Evolutionary conservation across 2,797 vertebrate species (phyloP).

Genomic region (Ctenopoma kingsleyae): DNA sequence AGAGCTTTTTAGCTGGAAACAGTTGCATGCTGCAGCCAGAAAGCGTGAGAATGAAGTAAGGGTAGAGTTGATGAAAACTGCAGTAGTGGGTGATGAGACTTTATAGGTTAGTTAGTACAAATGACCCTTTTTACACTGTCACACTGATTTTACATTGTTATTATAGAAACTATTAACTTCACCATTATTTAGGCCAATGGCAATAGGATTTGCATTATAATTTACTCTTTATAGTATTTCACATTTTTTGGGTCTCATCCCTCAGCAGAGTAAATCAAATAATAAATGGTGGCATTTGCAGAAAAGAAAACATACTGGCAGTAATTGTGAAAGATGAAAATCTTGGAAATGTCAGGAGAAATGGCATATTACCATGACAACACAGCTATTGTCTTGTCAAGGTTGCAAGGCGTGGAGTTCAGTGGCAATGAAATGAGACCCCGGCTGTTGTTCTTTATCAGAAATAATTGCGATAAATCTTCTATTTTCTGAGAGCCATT

Average conservation of each 20-base stretch:
- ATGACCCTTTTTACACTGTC: no score
- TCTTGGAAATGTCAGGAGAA: conserved; percentile 70
- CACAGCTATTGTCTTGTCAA: conserved; percentile 62
- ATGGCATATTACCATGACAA: conserved; percentile 73
- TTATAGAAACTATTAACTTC: no score
- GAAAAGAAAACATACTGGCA: conserved; percentile 26
- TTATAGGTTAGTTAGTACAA: no score
- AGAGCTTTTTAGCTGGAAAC: background rate
- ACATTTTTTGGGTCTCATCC: conserved; percentile 6
- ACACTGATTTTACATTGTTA: no score
- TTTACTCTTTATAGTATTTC: conserved; percentile 3
- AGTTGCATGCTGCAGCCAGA: background rate
- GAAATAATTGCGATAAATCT: conserved; percentile 46
- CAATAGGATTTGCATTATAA: background rate
- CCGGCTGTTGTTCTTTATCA: conserved; percentile 39
- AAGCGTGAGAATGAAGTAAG: background rate
- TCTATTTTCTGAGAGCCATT: conserved; percentile 32
- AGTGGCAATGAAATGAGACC: conserved; percentile 25
- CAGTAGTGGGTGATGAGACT: background rate
- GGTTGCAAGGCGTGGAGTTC: conserved; percentile 42
- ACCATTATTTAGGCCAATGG: background rate
- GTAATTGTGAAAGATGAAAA: conserved; percentile 63
- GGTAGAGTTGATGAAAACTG: background rate
- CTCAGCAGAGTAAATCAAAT: conserved; percentile 29
- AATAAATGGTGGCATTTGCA: conserved; percentile 54